These are phyloP conservation scores for Parazoanthus atlanticus DNA, from an alignment of 92 coral and sea anemone genomes.

Conservation along the genomic window DNA sequence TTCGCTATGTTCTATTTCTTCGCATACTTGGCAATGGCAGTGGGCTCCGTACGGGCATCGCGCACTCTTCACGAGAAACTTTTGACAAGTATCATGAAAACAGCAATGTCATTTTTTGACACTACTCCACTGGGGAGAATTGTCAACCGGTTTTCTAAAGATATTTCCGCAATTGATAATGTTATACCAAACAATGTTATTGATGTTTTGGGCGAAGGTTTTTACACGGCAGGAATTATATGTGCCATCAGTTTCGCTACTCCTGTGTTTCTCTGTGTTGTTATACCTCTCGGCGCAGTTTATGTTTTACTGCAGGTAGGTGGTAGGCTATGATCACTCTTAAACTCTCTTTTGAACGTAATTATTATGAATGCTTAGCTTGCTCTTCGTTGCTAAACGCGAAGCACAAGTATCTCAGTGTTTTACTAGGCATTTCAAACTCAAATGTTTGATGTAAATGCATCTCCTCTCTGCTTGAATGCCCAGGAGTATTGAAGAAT, in stretches of 20 bases:
- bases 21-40: constrained; percentile 6
- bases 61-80: background rate
- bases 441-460: too few relatives aligned
- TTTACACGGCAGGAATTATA: background rate
- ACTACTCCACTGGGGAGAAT: constrained; percentile 7
- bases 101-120: background rate
- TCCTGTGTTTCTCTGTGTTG: background rate
- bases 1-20: background rate
- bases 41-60: background rate
- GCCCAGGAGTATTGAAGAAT: too few relatives aligned
- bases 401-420: too few relatives aligned
- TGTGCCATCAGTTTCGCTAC: background rate
- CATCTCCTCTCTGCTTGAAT: too few relatives aligned
- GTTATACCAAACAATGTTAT: background rate
- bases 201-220: background rate
- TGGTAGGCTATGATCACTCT: background rate
- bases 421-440: too few relatives aligned
- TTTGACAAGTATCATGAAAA: background rate
- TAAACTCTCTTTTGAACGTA: background rate
- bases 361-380: too few relatives aligned
- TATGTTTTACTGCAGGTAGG: background rate
- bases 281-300: background rate
- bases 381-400: too few relatives aligned
- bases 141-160: background rate
- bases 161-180: background rate